Evolutionary conservation across 2,888 invertebrate genomes (phyloP).

Genomic region (Zygothrica quintamaculata): DNA sequence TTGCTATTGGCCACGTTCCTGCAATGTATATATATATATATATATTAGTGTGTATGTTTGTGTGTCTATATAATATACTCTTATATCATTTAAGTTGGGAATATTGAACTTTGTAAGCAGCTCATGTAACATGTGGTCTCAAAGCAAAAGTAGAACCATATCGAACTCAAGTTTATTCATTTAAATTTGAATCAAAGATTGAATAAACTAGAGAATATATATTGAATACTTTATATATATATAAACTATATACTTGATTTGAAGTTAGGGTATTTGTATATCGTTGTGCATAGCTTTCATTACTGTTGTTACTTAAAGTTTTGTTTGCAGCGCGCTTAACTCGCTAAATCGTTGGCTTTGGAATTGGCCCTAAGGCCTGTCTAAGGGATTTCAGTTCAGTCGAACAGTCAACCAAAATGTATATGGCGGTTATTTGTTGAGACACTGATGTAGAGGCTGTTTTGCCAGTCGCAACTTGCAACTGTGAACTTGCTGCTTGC

Average conservation of each 20-base stretch:
- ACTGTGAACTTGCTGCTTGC: not conserved
- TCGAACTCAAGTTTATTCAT: too few species aligned
- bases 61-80: not conserved
- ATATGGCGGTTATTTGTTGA: slow-evolving; percentile 1
- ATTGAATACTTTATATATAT: too few species aligned
- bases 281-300: not conserved
- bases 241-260: too few species aligned
- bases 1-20: slow-evolving; percentile 53
- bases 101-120: too few species aligned
- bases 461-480: not conserved
- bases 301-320: slow-evolving; percentile 2
- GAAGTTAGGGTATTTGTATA: slow-evolving; percentile 5
- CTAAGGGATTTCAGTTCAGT: slow-evolving; percentile 14
- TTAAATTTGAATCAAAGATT: too few species aligned
- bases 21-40: not conserved
- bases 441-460: not conserved
- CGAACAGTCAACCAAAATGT: not conserved
- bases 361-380: slow-evolving; percentile 21
- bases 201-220: too few species aligned
- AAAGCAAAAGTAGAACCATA: too few species aligned
- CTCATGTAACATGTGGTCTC: too few species aligned
- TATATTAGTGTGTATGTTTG: slow-evolving; percentile 2
- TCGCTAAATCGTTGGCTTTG: slow-evolving; percentile 24
- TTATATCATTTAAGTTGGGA: too few species aligned
- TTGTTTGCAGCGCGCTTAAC: slow-evolving; percentile 11